phyloP scores from a whole-genome alignment of 1,140 invertebrate species.

The Zaprionus davidi region DNA sequence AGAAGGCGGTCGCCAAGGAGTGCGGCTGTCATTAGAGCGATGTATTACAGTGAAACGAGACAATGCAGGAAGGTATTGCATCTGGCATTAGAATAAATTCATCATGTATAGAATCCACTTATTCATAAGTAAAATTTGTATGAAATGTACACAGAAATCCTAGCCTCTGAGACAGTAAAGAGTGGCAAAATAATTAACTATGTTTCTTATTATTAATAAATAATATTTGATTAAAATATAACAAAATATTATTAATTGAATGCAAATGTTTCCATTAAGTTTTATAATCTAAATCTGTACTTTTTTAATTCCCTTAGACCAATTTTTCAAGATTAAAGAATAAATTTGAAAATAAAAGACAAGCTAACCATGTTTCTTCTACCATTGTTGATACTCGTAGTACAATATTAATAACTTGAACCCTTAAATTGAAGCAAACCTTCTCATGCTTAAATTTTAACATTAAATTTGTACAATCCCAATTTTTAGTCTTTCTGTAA shows the following conservation, averaged over 20 bases:
- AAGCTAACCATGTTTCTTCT: too few species aligned
- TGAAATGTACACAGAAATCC: neutral
- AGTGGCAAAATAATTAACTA: neutral
- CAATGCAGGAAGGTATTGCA: neutral
- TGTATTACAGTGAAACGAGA: neutral
- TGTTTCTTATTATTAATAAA: neutral
- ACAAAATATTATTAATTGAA: neutral
- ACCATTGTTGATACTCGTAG: too few species aligned
- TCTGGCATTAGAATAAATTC: too few species aligned
- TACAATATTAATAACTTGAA: too few species aligned
- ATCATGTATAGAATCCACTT: neutral
- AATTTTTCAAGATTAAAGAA: neutral
- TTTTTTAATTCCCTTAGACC: neutral
- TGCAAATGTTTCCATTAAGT: neutral
- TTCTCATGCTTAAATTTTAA: too few species aligned
- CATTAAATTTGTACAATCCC: too few species aligned
- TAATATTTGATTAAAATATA: neutral
- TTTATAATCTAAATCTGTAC: neutral
- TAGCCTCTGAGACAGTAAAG: too few species aligned
- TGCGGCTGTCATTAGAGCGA: conserved; percentile 74
- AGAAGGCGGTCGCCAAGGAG: conserved; percentile 76
- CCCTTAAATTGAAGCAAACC: too few species aligned
- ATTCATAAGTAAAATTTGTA: neutral
- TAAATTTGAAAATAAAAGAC: too few species aligned
- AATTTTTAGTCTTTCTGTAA: too few species aligned